These are phyloP conservation scores for Diadegma fenestrale DNA, from an alignment of 2,888 invertebrate species.

Conservation along the genomic window DNA sequence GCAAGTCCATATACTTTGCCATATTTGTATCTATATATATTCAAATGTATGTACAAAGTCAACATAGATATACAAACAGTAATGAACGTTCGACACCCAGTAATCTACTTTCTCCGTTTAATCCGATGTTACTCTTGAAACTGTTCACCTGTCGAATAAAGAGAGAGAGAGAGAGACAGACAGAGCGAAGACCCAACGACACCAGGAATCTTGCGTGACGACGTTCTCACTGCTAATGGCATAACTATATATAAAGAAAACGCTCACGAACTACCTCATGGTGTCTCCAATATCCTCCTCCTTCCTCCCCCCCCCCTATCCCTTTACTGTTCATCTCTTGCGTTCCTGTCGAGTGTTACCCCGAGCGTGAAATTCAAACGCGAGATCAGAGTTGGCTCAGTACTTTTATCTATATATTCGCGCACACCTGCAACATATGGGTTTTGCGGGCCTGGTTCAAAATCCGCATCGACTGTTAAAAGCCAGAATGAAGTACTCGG, in stretches of 20 bases:
- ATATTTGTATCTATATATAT: neutral
- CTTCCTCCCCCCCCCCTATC: neutral
- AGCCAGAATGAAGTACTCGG: constrained; percentile 12
- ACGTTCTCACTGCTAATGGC: constrained; percentile 23
- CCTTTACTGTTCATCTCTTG: neutral
- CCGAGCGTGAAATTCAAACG: constrained; percentile 64
- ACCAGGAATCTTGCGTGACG: constrained; percentile 49
- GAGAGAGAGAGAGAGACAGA: constrained; percentile 24
- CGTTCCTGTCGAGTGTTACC: constrained; percentile 53
- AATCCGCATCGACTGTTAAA: constrained; percentile 32
- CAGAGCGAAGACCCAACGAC: constrained; percentile 20
- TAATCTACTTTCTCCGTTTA: constrained; percentile 67
- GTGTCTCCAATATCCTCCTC: constrained; percentile 36
- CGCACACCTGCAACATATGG: constrained; percentile 8
- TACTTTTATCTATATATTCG: constrained; percentile 16
- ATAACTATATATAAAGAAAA: constrained; percentile 38
- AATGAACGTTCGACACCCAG: constrained; percentile 56
- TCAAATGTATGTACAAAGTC: neutral
- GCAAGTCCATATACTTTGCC: neutral
- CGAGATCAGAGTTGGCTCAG: constrained; percentile 19
- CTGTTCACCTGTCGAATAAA: constrained; percentile 56
- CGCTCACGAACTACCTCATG: constrained; percentile 40
- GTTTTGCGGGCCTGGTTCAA: neutral
- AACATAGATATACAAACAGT: neutral
- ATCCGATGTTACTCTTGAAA: constrained; percentile 36